Evolutionary conservation across 1,140 invertebrate genomes (phyloP), one percentile per base, ranked within the genome.

Genomic region (Onthophagus taurus): DNA sequence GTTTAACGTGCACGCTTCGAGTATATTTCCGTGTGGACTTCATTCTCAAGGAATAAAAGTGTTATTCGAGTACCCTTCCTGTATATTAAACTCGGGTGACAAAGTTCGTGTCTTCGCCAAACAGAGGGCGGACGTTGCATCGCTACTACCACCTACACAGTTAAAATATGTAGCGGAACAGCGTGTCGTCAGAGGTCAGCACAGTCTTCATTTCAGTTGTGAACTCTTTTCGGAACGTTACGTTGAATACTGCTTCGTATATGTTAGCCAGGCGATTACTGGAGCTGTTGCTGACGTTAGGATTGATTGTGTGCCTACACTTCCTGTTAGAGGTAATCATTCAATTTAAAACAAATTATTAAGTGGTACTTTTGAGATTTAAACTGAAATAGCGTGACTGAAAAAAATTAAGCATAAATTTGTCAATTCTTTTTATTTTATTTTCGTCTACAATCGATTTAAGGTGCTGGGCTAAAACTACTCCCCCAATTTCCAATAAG

Each of bases 201-300:
- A 87, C 60, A 79, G 75, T 13, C 65, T 85, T 1, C 74, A 77
- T 12, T 88, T 89, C 62, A 78, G 80, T 59, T 89, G 85, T 55
- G 80, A 85, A n/a, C 69, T 86, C 1, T 88, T 89, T 64, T 80
- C 75, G 14, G 84, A 88, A 61, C 72, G 77, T 29, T 89, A 77
- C 57, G 77, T 86, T 21, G 85, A 88, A 54, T 89, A 89, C 53
- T 89, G 86, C 64, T 89, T 89, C 64, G 78, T 84, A 36, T 89
- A 89, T 59, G 83, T 88, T 4, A 88, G 81, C 30, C 79, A 86
- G 48, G 80, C 84, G 0, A 78, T 84, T 18, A 86, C 77, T 1
- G 83, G 83, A 1, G 84, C 85, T 1, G 84, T 89, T 38, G 76
- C 80, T 5, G 83, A 89, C 61, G 82, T 89, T 2, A 70, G 82